Percentiles rank a stretch among this genome's conserved stretches.
Evolutionary conservation across 2,797 vertebrate species (phyloP).

Genomic region (Pangasius krempfi): DNA sequence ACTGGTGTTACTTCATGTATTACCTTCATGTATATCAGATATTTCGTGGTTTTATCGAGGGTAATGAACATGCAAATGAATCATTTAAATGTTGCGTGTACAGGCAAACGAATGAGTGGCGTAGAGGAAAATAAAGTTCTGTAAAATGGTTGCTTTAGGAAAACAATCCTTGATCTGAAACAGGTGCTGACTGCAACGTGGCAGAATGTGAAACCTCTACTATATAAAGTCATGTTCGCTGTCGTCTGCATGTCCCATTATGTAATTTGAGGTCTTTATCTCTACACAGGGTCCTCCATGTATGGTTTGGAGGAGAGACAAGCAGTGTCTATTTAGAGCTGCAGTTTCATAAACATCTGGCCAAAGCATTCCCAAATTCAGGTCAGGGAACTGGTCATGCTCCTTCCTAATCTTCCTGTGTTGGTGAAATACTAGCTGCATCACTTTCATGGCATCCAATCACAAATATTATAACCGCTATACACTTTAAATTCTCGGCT

Average conservation of each 20-base stretch:
- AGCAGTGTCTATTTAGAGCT: not conserved
- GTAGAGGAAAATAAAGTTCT: not conserved
- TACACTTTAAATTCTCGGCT: not conserved
- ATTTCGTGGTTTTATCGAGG: not conserved
- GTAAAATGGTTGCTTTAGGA: not conserved
- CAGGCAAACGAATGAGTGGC: not conserved
- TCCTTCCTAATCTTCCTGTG: not conserved
- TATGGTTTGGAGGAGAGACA: conserved; percentile 15
- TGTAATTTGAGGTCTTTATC: not conserved
- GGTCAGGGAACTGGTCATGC: not conserved
- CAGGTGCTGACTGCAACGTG: not conserved
- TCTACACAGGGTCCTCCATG: conserved; percentile 2
- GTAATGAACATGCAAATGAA: not conserved
- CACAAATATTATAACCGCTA: not conserved
- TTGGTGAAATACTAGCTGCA: not conserved
- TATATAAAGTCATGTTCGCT: conserved; percentile 23
- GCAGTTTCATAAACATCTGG: not conserved
- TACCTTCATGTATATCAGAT: too few species aligned
- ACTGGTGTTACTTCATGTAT: not conserved
- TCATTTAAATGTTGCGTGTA: not conserved
- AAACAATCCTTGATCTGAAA: not conserved
- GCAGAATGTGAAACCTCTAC: not conserved
- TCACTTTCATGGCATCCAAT: not conserved
- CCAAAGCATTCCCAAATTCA: not conserved
- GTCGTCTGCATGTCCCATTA: not conserved